These are phyloP conservation scores for Sinocyclocheilus anophthalmus DNA, from an alignment of 2,113 vertebrate genomes.

Conservation along the genomic window DNA sequence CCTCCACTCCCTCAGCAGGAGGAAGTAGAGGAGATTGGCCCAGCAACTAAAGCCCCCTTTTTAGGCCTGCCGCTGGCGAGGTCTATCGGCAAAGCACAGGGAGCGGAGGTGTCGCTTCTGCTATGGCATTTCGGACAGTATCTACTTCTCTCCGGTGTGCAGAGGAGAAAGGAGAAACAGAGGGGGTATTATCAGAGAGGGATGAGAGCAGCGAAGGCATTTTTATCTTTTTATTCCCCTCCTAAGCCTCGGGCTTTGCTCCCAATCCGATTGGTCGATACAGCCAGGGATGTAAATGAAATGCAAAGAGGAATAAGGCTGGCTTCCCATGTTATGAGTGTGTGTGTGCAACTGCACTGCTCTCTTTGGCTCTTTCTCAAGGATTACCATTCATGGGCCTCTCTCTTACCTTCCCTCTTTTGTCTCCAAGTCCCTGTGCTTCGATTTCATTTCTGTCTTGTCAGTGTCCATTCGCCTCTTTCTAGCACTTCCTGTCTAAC, in stretches of 20 bases:
- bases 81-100: slow-evolving; percentile 82
- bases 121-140: slow-evolving; percentile 85
- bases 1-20: slow-evolving; percentile 67
- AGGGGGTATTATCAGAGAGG: slow-evolving; percentile 84
- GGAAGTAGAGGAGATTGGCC: slow-evolving; percentile 76
- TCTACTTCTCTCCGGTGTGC: slow-evolving; percentile 80
- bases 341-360: slow-evolving; percentile 60
- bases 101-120: slow-evolving; percentile 83
- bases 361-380: slow-evolving; percentile 70
- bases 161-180: slow-evolving; percentile 81
- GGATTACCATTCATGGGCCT: slow-evolving; percentile 69
- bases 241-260: slow-evolving; percentile 84
- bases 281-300: slow-evolving; percentile 87
- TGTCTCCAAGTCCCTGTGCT: slow-evolving; percentile 17
- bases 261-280: slow-evolving; percentile 86
- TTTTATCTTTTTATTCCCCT: slow-evolving; percentile 84
- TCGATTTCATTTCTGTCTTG: slow-evolving; percentile 22
- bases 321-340: slow-evolving; percentile 78
- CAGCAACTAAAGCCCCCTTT: slow-evolving; percentile 81
- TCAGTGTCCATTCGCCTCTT: slow-evolving; percentile 25
- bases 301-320: slow-evolving; percentile 85
- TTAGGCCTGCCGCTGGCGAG: slow-evolving; percentile 74
- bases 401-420: slow-evolving; percentile 62
- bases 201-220: slow-evolving; percentile 85
- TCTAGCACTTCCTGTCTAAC: slow-evolving; percentile 34